Conservation (phyloP, 2,797 vertebrate species). For the Epinephelus awoara region DNA sequence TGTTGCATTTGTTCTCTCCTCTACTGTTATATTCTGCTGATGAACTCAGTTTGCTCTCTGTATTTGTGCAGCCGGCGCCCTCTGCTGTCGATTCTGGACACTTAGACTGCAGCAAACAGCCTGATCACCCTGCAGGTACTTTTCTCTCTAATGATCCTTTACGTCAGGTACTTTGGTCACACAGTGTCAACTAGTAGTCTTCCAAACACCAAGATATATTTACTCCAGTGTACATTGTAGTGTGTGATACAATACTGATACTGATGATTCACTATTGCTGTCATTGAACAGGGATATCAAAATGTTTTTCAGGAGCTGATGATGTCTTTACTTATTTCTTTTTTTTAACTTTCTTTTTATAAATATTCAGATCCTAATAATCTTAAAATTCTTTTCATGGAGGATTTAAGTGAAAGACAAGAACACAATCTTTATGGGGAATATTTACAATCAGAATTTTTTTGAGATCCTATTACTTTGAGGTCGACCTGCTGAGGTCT, state of each 20-base stretch:
- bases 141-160: not conserved
- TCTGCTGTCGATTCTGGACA: conserved; percentile 72
- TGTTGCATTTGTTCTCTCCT: not conserved
- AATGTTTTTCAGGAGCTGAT: not conserved
- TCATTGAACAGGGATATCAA: no score
- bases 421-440: not conserved
- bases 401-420: not conserved
- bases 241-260: not conserved
- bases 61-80: conserved; percentile 69
- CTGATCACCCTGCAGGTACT: conserved; percentile 76
- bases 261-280: not conserved
- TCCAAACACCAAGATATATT: not conserved
- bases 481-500: not conserved
- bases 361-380: no score
- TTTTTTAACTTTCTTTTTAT: no score
- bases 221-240: not conserved
- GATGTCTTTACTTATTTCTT: no score
- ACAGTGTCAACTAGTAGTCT: not conserved
- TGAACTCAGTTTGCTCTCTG: not conserved
- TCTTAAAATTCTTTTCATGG: not conserved
- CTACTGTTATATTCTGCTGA: not conserved
- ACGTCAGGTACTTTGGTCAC: not conserved
- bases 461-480: not conserved
- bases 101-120: conserved; percentile 66
- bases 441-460: not conserved